These are phyloP conservation scores for Acanthopleura granulata DNA, from an alignment of 2,888 invertebrate genomes.

Conservation along the genomic window DNA sequence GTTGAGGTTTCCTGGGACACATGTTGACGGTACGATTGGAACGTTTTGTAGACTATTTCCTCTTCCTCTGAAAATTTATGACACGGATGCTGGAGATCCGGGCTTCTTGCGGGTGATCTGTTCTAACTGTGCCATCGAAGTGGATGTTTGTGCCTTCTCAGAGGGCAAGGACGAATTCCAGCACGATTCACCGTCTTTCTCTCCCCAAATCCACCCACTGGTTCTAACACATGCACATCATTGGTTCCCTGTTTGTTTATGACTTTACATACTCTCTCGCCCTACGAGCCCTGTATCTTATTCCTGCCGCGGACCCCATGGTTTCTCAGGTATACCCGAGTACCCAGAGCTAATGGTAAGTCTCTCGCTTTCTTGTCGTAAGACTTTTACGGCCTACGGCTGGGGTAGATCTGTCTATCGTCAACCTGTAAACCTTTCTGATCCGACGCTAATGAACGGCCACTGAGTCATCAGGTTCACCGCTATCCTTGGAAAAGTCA, in stretches of 20 bases:
- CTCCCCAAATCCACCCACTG: slow-evolving; percentile 6
- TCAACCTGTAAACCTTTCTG: neutral
- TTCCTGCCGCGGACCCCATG: slow-evolving; percentile 17
- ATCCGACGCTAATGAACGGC: slow-evolving; percentile 3
- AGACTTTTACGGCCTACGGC: neutral
- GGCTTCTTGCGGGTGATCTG: neutral
- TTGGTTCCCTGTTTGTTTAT: neutral
- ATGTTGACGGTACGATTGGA: neutral
- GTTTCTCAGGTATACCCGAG: slow-evolving; percentile 19
- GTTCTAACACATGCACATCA: slow-evolving; percentile 21
- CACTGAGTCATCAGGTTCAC: slow-evolving; percentile 14
- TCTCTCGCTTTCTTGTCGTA: slow-evolving; percentile 19
- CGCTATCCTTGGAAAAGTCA: neutral
- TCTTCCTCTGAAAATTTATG: neutral
- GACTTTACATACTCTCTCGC: neutral
- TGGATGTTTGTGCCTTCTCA: neutral
- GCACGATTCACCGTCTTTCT: slow-evolving; percentile 18
- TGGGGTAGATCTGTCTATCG: neutral
- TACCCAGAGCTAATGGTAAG: slow-evolving; percentile 7
- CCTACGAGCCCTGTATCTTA: slow-evolving; percentile 24
- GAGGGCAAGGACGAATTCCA: slow-evolving; percentile 11
- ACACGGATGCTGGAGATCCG: neutral
- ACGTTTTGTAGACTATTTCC: neutral
- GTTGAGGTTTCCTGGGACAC: neutral
- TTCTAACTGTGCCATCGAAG: neutral